phyloP scores from a whole-genome alignment of 2,113 vertebrate species.

The Pygoscelis antarcticus region DNA sequence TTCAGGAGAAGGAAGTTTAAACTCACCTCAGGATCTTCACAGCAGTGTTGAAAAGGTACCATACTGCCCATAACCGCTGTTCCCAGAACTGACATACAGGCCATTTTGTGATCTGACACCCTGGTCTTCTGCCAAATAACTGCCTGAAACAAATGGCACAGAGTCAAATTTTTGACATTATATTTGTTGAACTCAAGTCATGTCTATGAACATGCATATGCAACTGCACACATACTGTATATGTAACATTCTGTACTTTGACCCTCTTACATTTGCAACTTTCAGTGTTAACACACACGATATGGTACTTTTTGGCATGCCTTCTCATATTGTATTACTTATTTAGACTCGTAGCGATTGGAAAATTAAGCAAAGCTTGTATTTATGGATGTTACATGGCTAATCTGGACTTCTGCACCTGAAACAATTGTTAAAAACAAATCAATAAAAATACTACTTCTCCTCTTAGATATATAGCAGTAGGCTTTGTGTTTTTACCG shows the following conservation, averaged over 20 bases:
- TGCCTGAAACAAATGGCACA: constrained; percentile 84
- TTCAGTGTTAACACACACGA: not conserved
- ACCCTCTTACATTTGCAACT: constrained; percentile 41
- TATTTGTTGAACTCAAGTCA: constrained; percentile 68
- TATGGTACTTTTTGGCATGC: not conserved
- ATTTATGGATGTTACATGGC: not conserved
- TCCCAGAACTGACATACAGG: constrained; percentile 90
- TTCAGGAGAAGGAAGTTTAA: constrained; percentile 19
- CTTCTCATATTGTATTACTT: not conserved
- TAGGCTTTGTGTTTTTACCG: not conserved
- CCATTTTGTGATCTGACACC: constrained; percentile 87
- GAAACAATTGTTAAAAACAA: not conserved
- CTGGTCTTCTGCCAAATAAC: constrained; percentile 92
- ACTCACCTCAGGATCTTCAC: constrained; percentile 87
- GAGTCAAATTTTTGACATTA: constrained; percentile 76
- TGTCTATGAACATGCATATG: constrained; percentile 63
- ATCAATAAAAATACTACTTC: not conserved
- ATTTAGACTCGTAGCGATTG: not conserved
- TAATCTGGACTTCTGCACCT: not conserved
- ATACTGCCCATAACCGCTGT: constrained; percentile 82
- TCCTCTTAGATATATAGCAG: not conserved
- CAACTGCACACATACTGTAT: constrained; percentile 50
- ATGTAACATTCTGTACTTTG: constrained; percentile 69
- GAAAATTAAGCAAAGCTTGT: not conserved
- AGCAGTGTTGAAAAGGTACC: constrained; percentile 83